Percentiles rank a stretch among this genome's conserved stretches.
phyloP scores from a whole-genome alignment of 2,797 vertebrate genomes.

The Mus caroli region DNA sequence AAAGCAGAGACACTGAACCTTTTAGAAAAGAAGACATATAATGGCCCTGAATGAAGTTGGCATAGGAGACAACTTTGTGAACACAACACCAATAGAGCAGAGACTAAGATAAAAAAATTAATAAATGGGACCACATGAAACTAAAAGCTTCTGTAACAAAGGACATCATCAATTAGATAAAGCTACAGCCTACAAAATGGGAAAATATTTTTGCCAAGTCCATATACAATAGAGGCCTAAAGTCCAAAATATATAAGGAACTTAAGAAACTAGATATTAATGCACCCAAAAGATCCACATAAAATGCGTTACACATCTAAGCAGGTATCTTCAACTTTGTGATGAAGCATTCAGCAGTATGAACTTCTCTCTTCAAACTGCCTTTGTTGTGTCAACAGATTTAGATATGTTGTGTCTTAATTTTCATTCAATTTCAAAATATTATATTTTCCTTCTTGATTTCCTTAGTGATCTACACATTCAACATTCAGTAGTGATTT shows the following conservation, averaged over 20 bases:
- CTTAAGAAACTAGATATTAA: background rate
- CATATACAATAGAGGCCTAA: background rate
- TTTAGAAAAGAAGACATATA: background rate
- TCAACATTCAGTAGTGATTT: background rate
- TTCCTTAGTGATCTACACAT: background rate
- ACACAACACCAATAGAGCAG: background rate
- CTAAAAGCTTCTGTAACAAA: background rate
- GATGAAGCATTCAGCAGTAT: background rate
- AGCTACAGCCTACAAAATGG: background rate
- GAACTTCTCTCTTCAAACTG: background rate
- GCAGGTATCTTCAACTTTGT: background rate
- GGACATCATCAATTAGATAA: background rate
- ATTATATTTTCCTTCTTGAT: background rate
- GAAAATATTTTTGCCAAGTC: background rate
- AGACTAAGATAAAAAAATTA: background rate
- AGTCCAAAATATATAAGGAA: background rate
- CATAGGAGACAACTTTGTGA: background rate
- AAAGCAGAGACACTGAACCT: background rate
- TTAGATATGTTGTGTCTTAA: background rate
- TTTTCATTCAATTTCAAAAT: background rate
- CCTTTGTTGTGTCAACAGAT: background rate
- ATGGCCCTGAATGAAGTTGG: background rate
- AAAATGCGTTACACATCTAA: background rate
- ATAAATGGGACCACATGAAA: background rate
- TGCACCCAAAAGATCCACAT: background rate